Percentiles rank a stretch among this genome's conserved stretches.
Conservation (phyloP, 1,140 invertebrate species). For the Chrysopa pallens region DNA sequence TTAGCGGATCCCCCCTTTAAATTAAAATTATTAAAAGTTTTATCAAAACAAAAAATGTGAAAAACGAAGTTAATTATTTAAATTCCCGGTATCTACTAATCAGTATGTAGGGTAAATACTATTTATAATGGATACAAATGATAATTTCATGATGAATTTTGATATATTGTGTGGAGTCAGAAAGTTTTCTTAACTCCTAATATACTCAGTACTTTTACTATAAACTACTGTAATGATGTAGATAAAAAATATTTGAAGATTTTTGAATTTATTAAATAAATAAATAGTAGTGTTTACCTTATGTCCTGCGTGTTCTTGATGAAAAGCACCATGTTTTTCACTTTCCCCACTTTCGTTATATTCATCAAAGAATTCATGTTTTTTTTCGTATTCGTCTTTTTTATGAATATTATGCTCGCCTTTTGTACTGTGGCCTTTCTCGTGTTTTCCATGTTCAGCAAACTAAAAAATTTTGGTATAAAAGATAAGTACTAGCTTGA, state of each 20-base stretch:
- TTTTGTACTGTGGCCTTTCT: constrained; percentile 51
- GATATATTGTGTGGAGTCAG: background rate
- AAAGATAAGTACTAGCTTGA: too few species aligned
- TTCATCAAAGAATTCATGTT: constrained; percentile 53
- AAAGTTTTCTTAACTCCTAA: background rate
- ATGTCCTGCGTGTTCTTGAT: constrained; percentile 30
- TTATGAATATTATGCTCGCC: constrained; percentile 53
- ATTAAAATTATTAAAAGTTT: constrained; percentile 10
- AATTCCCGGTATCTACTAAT: too few species aligned
- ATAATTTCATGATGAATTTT: background rate
- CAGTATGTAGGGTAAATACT: too few species aligned
- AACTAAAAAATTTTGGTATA: constrained; percentile 23
- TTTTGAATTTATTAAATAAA: constrained; percentile 1
- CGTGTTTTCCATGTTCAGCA: constrained; percentile 42
- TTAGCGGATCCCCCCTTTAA: constrained; percentile 26
- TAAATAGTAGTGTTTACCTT: constrained; percentile 20
- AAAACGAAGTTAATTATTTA: background rate
- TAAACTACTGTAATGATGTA: too few species aligned
- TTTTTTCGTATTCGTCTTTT: constrained; percentile 55
- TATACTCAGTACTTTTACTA: background rate
- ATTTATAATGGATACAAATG: too few species aligned
- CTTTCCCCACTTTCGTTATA: constrained; percentile 43
- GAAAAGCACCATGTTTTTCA: constrained; percentile 39
- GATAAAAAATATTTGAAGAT: constrained; percentile 1
- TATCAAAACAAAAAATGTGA: background rate